phyloP scores from a whole-genome alignment of 1,140 invertebrate species.

The Proales similis region DNA sequence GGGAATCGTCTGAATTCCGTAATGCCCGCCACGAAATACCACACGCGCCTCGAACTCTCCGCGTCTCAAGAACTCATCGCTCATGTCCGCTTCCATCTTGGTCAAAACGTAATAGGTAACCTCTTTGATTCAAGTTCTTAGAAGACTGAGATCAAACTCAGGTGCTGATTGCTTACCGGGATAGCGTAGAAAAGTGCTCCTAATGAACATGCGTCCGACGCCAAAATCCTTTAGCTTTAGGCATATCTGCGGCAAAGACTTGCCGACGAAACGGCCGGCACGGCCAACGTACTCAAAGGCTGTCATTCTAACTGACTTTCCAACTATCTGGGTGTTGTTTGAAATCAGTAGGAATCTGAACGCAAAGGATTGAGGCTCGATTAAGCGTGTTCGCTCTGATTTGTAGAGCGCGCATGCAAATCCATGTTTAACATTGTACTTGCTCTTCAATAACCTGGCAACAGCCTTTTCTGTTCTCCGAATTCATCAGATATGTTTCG shows the following conservation, averaged over 20 bases:
- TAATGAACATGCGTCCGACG: constrained; percentile 14
- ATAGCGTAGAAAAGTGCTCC: constrained; percentile 19
- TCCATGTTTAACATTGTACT: neutral
- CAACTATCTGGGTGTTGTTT: neutral
- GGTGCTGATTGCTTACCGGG: constrained; percentile 2
- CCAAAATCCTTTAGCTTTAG: constrained; percentile 27
- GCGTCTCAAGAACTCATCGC: constrained; percentile 25
- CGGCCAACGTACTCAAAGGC: constrained; percentile 32
- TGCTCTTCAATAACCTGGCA: neutral
- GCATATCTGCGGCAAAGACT: constrained; percentile 33
- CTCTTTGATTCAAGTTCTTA: neutral
- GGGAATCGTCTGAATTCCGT: constrained; percentile 27
- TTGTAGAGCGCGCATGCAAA: neutral
- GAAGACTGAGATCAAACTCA: neutral
- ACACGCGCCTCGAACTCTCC: constrained; percentile 28
- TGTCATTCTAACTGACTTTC: constrained; percentile 1
- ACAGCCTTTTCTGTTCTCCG: neutral
- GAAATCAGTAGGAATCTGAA: too few relatives aligned
- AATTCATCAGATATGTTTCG: too few relatives aligned
- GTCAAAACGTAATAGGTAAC: constrained; percentile 34
- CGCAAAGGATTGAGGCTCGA: too few relatives aligned
- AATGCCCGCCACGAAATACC: constrained; percentile 19
- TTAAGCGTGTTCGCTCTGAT: neutral
- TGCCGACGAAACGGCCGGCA: constrained; percentile 17
- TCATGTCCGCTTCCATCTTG: constrained; percentile 27